A percentile compares a stretch with the other conserved stretches of the same genome.
Evolutionary conservation across 2,888 invertebrate species (phyloP).

Genomic region (Mimumesa dahlbomi): DNA sequence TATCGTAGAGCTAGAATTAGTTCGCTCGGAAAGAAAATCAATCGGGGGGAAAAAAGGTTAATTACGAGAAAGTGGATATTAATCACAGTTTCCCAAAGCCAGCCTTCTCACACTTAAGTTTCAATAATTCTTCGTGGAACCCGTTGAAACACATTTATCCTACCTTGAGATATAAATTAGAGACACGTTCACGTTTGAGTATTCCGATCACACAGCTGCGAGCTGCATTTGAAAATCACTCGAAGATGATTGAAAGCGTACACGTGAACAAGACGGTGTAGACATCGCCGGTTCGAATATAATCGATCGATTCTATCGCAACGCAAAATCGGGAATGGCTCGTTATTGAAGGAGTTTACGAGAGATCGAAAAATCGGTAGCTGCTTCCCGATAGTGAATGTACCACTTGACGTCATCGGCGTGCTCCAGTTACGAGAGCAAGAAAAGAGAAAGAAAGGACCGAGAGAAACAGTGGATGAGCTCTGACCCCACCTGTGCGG

Average conservation of each 20-base stretch:
- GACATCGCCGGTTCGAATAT: neutral
- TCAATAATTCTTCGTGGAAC: no score
- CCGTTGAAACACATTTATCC: no score
- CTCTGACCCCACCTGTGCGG: conserved; percentile 59
- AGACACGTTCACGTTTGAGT: no score
- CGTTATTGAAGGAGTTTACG: conserved; percentile 20
- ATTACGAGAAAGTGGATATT: neutral
- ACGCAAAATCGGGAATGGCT: conserved; percentile 35
- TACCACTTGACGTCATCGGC: conserved; percentile 29
- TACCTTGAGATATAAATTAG: neutral
- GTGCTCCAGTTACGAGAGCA: conserved; percentile 44
- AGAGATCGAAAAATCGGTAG: conserved; percentile 49
- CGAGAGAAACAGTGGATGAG: conserved; percentile 44
- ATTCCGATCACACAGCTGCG: no score
- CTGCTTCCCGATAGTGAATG: conserved; percentile 48
- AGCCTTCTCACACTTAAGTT: neutral
- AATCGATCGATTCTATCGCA: conserved; percentile 14
- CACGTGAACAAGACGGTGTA: neutral
- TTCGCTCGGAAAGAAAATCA: no score
- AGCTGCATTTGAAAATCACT: no score
- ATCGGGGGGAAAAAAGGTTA: neutral
- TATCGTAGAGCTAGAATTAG: no score
- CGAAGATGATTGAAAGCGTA: no score
- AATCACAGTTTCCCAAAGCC: neutral
- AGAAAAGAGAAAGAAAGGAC: conserved; percentile 15